phyloP scores from a whole-genome alignment of 2,113 vertebrate species.

The Willisornis vidua region DNA sequence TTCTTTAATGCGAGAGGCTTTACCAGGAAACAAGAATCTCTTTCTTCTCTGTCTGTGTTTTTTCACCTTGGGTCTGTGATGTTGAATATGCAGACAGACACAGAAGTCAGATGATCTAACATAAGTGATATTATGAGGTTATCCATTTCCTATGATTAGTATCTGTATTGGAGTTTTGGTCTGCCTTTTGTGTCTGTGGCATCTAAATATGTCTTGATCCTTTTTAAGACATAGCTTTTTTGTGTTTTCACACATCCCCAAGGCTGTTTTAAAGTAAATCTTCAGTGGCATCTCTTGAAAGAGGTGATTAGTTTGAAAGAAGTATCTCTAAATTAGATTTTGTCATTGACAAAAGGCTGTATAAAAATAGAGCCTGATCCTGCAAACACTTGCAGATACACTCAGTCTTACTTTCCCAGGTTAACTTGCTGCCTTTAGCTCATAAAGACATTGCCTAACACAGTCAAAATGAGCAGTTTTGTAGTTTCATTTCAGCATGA shows the following conservation, averaged over 20 bases:
- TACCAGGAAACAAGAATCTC: slow-evolving; percentile 63
- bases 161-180: not conserved
- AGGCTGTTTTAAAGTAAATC: not conserved
- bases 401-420: not conserved
- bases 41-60: slow-evolving; percentile 67
- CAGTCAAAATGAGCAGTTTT: not conserved
- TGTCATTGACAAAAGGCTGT: not conserved
- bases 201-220: not conserved
- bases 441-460: not conserved
- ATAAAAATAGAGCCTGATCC: not conserved
- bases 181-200: not conserved
- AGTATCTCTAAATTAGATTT: not conserved
- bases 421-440: not conserved
- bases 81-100: slow-evolving; percentile 29
- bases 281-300: not conserved
- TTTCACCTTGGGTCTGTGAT: slow-evolving; percentile 37
- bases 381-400: not conserved
- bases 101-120: slow-evolving; percentile 63
- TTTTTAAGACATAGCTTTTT: not conserved
- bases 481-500: not conserved
- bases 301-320: not conserved
- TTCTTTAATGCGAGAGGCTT: slow-evolving; percentile 47
- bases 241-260: not conserved
- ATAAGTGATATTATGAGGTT: slow-evolving; percentile 41
- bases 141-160: slow-evolving; percentile 47